Conservation (phyloP, 1,140 invertebrate genomes). For the Drosophila insularis region DNA sequence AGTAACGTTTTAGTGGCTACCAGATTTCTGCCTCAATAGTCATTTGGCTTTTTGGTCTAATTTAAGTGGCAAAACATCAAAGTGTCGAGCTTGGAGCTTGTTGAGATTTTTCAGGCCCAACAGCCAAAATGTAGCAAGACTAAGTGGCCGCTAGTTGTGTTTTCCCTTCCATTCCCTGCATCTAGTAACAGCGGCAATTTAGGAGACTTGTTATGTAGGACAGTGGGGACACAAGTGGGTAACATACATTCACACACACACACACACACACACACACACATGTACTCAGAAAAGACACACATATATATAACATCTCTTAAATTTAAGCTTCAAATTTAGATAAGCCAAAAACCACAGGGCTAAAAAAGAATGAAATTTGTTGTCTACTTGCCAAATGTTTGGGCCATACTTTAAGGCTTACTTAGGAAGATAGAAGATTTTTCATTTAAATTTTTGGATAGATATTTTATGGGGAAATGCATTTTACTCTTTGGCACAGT, state of each 20-base stretch:
- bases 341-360: conserved; percentile 45
- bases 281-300: background rate
- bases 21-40: conserved; percentile 33
- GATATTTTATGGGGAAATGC: conserved; percentile 70
- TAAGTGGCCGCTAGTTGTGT: conserved; percentile 45
- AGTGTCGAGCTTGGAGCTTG: conserved; percentile 23
- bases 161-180: conserved; percentile 11
- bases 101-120: conserved; percentile 36
- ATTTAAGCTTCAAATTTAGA: conserved; percentile 26
- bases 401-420: conserved; percentile 28
- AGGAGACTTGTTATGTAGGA: conserved; percentile 45
- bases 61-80: conserved; percentile 49
- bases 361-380: conserved; percentile 16
- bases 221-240: conserved; percentile 21
- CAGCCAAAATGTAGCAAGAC: conserved; percentile 17
- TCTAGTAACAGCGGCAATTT: conserved; percentile 42
- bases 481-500: conserved; percentile 38
- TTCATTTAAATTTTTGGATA: conserved; percentile 73
- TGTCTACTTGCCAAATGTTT: conserved; percentile 31
- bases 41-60: conserved; percentile 44
- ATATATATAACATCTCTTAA: background rate
- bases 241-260: conserved; percentile 19
- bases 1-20: background rate
- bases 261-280: background rate
- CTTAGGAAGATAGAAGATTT: conserved; percentile 16